phyloP scores from a whole-genome alignment of 2,888 invertebrate species.

The Synergus itoensis region DNA sequence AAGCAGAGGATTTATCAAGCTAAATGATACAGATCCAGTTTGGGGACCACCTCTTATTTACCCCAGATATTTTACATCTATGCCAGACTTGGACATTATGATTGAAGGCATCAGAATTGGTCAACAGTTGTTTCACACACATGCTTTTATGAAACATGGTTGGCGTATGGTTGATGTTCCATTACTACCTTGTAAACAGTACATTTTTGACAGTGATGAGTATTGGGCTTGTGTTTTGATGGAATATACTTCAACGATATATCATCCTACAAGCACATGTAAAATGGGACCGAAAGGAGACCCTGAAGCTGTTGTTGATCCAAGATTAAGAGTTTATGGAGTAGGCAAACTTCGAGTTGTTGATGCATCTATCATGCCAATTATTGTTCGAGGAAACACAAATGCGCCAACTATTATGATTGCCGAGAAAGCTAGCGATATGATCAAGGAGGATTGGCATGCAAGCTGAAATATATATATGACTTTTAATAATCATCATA shows the following conservation, averaged over 20 bases:
- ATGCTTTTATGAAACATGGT: slow-evolving; percentile 81
- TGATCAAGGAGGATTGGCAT: slow-evolving; percentile 93
- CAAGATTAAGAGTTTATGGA: slow-evolving; percentile 82
- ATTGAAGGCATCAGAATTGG: slow-evolving; percentile 82
- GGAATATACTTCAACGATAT: slow-evolving; percentile 85
- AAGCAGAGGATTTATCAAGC: slow-evolving; percentile 82
- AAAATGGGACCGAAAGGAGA: slow-evolving; percentile 85
- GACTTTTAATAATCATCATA: neutral
- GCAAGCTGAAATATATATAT: neutral
- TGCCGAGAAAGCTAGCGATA: slow-evolving; percentile 89
- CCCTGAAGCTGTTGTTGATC: slow-evolving; percentile 83
- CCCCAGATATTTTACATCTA: slow-evolving; percentile 84
- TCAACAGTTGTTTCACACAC: slow-evolving; percentile 81
- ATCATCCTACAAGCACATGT: slow-evolving; percentile 85
- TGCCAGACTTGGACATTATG: slow-evolving; percentile 82
- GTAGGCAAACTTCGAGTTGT: slow-evolving; percentile 83
- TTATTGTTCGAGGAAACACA: slow-evolving; percentile 80
- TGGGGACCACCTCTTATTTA: slow-evolving; percentile 86
- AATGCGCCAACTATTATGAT: slow-evolving; percentile 81
- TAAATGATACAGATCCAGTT: slow-evolving; percentile 86
- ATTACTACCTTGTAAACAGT: slow-evolving; percentile 81
- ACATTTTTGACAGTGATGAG: slow-evolving; percentile 82
- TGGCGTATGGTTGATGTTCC: slow-evolving; percentile 80
- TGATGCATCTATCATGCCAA: slow-evolving; percentile 85
- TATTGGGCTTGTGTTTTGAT: slow-evolving; percentile 84